phyloP scores from a whole-genome alignment of 1,140 invertebrate genomes.

The Calephelis virginiensis region DNA sequence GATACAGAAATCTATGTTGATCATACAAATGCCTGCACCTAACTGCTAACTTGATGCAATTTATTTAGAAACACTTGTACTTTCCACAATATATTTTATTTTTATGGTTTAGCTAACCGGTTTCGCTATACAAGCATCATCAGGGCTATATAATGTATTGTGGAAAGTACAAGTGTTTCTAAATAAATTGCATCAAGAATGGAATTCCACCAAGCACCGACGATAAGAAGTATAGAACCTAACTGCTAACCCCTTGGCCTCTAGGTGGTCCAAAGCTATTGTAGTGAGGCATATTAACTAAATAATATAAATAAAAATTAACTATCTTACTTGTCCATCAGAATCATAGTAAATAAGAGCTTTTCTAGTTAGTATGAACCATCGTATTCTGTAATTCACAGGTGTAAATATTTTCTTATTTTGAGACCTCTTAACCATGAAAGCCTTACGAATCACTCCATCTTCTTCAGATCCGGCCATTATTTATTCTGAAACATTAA shows the following conservation, averaged over 20 bases:
- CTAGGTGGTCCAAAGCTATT: background rate
- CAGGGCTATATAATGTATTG: no score
- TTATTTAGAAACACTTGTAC: no score
- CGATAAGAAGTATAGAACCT: no score
- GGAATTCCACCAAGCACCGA: no score
- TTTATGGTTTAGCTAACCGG: no score
- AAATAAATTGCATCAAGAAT: no score
- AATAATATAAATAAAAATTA: background rate
- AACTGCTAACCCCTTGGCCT: background rate
- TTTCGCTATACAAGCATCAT: no score
- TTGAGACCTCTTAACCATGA: conserved; percentile 92
- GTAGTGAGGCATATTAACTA: background rate
- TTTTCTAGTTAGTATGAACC: conserved; percentile 88
- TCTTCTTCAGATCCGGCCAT: conserved; percentile 77
- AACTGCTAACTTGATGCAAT: no score
- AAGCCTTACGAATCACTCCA: conserved; percentile 81
- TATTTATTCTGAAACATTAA: conserved; percentile 35
- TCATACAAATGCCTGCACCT: no score
- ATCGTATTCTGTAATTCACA: conserved; percentile 91
- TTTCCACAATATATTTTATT: no score
- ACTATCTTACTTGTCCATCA: conserved; percentile 84
- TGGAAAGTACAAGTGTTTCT: no score
- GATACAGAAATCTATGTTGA: background rate
- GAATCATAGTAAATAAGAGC: conserved; percentile 89
- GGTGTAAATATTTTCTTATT: conserved; percentile 92